Base-by-base conservation (phyloP, 2,888 invertebrate genomes). In the Hydrotaea cyrtoneurina region DNA sequence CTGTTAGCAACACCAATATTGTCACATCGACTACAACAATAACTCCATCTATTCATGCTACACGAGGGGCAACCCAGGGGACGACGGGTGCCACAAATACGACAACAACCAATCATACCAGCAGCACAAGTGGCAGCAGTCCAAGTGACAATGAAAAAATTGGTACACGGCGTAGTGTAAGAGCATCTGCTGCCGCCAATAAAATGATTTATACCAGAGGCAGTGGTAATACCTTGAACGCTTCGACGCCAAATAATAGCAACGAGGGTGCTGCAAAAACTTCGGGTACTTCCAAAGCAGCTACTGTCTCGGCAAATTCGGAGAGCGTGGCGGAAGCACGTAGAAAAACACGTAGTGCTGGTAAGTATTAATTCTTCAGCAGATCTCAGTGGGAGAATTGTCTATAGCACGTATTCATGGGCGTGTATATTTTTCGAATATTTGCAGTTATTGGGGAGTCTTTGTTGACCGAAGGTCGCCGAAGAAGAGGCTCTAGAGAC, bases 271-370 rank as follows among this genome's bases (percentile, higher is more conserved):
- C 72, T 66, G 88, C 89, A 83, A 88, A 90, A 78, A 89, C 90
- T 26, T 88, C 93, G 26, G 92, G 92, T 64, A 90, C 92, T 36
- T 88, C 92, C 4, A 89, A 89, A 53, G 86, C 89, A 13, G 87
- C 90, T 1, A 90, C 91, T 39, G 78, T 79, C 1, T 88, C 80
- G 57, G 78, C 84, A 50, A 87, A 87, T 55, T 74, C 79, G 3
- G 91, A 91, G 62, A 90, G 89, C 73, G 88, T 89, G 53, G 89
- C 89, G 8, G 92, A 92, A 79, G 91, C 90, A 2, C 87, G 94
- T 31, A 92, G 95, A 89, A 95, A 95, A 93, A 95, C 95, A 31
- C 93, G 95, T 87, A 95, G 95, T 93, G 95, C 95, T 87, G 95
- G 95, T 95, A 88, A 88, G 87, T 75, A 5, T 66, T 66, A 2